Evolutionary conservation across 2,113 vertebrate species (phyloP).

Genomic region (Glaucidium brasilianum): DNA sequence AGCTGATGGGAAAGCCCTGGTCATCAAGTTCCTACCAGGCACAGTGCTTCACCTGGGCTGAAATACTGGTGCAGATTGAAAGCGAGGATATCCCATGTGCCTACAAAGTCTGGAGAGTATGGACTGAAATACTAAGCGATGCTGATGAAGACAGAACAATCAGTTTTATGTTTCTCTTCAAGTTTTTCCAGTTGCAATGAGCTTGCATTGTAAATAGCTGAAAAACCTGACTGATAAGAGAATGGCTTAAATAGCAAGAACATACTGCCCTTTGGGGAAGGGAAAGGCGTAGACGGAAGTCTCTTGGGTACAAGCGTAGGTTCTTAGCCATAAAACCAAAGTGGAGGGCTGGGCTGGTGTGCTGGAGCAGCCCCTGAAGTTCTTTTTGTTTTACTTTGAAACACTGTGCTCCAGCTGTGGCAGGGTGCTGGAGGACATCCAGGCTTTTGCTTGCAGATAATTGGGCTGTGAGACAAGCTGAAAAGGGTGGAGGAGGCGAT

Average conservation of each 20-base stretch:
- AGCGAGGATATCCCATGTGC: not conserved
- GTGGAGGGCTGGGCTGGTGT: not conserved
- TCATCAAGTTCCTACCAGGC: not conserved
- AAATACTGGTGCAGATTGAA: not conserved
- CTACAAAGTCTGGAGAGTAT: not conserved
- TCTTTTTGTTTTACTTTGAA: not conserved
- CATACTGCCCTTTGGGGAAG: not conserved
- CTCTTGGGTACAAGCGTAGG: not conserved
- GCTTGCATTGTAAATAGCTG: constrained; percentile 64
- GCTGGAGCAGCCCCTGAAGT: not conserved
- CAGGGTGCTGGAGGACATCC: not conserved
- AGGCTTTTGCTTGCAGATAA: constrained; percentile 21
- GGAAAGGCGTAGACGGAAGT: not conserved
- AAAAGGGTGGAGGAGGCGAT: not conserved
- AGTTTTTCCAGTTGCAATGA: constrained; percentile 71
- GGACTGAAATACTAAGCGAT: not conserved
- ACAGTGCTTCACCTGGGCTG: not conserved
- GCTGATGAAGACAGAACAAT: constrained; percentile 21
- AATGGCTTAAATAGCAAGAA: constrained; percentile 68
- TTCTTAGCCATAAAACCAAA: constrained; percentile 10
- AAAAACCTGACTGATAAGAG: constrained; percentile 62
- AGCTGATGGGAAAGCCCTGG: not conserved
- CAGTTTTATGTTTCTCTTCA: constrained; percentile 61
- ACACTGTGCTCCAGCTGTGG: not conserved
- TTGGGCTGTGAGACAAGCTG: not conserved